Evolutionary conservation across 2,888 invertebrate species (phyloP).

Genomic region (Hypomecis atomaria): DNA sequence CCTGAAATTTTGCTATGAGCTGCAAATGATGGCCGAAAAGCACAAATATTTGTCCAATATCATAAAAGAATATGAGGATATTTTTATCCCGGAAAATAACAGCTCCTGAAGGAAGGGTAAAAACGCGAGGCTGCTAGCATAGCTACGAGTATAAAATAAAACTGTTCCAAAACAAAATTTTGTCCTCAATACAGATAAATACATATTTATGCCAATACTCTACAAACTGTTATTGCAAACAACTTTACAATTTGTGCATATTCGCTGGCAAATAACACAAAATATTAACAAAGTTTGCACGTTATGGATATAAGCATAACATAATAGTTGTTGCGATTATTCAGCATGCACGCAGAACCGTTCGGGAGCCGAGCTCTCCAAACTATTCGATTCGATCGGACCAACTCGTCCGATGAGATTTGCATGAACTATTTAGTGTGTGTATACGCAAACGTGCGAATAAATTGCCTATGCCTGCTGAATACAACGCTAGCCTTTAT

Average conservation of each 20-base stretch:
- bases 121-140: too few relatives aligned
- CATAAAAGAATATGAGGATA: too few relatives aligned
- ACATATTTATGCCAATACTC: neutral
- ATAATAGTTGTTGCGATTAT: slow-evolving; percentile 33
- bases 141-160: neutral
- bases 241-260: slow-evolving; percentile 22
- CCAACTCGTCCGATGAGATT: slow-evolving; percentile 47
- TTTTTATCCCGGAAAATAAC: too few relatives aligned
- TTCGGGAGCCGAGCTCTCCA: slow-evolving; percentile 22
- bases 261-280: slow-evolving; percentile 8
- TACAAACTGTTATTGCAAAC: slow-evolving; percentile 5
- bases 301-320: slow-evolving; percentile 14
- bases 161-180: neutral
- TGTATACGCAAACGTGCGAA: slow-evolving; percentile 54
- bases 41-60: too few relatives aligned
- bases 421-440: slow-evolving; percentile 59
- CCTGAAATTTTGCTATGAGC: too few relatives aligned
- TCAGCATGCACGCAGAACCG: slow-evolving; percentile 34
- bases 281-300: slow-evolving; percentile 19
- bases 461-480: slow-evolving; percentile 47
- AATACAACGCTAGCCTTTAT: slow-evolving; percentile 36
- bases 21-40: too few relatives aligned
- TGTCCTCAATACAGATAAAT: neutral
- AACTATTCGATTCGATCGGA: slow-evolving; percentile 44
- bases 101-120: too few relatives aligned